Conservation (phyloP, 2,888 invertebrate genomes). For the Nomada flava region DNA sequence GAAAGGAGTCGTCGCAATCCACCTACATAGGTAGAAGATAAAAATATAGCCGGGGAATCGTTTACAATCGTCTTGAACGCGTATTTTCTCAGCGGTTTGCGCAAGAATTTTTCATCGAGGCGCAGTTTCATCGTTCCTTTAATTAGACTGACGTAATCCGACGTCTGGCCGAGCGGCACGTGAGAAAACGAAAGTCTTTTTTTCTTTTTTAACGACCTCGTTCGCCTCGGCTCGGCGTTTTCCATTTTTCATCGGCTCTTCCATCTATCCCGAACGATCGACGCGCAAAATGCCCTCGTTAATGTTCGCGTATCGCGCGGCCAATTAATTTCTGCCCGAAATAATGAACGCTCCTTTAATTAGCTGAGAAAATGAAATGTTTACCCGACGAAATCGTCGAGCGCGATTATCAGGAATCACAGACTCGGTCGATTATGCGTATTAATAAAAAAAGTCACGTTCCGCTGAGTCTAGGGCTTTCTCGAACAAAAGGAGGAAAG, state of each 20-base stretch:
- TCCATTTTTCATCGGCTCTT: constrained; percentile 39
- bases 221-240: constrained; percentile 38
- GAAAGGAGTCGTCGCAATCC: constrained; percentile 20
- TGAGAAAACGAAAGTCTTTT: constrained; percentile 72
- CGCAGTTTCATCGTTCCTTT: constrained; percentile 54
- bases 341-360: constrained; percentile 47
- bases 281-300: constrained; percentile 24
- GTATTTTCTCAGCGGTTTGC: constrained; percentile 58
- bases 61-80: constrained; percentile 50
- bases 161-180: constrained; percentile 44
- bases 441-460: constrained; percentile 7
- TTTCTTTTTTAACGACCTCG: constrained; percentile 26
- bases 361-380: constrained; percentile 42
- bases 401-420: constrained; percentile 21
- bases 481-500: background rate
- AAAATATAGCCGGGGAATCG: constrained; percentile 28
- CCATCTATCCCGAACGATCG: constrained; percentile 3
- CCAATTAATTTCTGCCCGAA: constrained; percentile 52
- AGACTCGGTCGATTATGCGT: constrained; percentile 14
- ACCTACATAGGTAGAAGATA: constrained; percentile 25
- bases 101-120: constrained; percentile 61
- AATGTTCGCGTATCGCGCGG: constrained; percentile 18
- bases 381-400: constrained; percentile 32
- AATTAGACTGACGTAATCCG: constrained; percentile 64
- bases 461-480: background rate